phyloP scores from a whole-genome alignment of 1,140 invertebrate species.

The Nasonia vitripennis region DNA sequence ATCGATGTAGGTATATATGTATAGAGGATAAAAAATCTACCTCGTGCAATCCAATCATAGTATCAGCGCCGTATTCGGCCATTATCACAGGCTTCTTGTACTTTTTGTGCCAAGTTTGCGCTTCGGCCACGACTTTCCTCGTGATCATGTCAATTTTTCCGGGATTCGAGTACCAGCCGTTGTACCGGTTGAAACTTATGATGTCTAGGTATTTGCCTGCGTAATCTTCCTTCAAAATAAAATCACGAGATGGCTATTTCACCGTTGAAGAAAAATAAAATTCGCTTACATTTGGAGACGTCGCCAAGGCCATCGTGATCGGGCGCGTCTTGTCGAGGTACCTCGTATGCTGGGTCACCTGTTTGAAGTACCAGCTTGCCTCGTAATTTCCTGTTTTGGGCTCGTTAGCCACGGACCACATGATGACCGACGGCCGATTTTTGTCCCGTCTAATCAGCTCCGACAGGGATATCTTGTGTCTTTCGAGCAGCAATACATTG shows the following conservation, averaged over 20 bases:
- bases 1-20: too few relatives aligned
- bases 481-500: slow-evolving; percentile 79
- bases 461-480: slow-evolving; percentile 88
- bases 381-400: slow-evolving; percentile 81
- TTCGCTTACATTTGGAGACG: slow-evolving; percentile 64
- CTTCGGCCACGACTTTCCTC: slow-evolving; percentile 83
- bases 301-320: slow-evolving; percentile 81
- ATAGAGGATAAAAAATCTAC: slow-evolving; percentile 51
- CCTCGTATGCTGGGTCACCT: slow-evolving; percentile 82
- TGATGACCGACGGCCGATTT: slow-evolving; percentile 93
- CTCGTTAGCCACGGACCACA: slow-evolving; percentile 98
- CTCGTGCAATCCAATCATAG: slow-evolving; percentile 88
- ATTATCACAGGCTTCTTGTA: slow-evolving; percentile 94
- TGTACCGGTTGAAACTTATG: slow-evolving; percentile 96
- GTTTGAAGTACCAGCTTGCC: slow-evolving; percentile 91
- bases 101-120: slow-evolving; percentile 85
- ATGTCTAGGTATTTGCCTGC: slow-evolving; percentile 83
- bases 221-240: slow-evolving; percentile 63
- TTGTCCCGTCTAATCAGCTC: slow-evolving; percentile 94
- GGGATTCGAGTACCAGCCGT: slow-evolving; percentile 92
- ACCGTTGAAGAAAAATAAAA: slow-evolving; percentile 59
- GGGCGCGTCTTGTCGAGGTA: slow-evolving; percentile 85
- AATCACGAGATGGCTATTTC: too few relatives aligned
- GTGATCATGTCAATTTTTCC: slow-evolving; percentile 87
- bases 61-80: slow-evolving; percentile 96